Percentiles rank a stretch among this genome's conserved stretches.
phyloP scores from a whole-genome alignment of 1,140 invertebrate species.

The Aplysia californica region DNA sequence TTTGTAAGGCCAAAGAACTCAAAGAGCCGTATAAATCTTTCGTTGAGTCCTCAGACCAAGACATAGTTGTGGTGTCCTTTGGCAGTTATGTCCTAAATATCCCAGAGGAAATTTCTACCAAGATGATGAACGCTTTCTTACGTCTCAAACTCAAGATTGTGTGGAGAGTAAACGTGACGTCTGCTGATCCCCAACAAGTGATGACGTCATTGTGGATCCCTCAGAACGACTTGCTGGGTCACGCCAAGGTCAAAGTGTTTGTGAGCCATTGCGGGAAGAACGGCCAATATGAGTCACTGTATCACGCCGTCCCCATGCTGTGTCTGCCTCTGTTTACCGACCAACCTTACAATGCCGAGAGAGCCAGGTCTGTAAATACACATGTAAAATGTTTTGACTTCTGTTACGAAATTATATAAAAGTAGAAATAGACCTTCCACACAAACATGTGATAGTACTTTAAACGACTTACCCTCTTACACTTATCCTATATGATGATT shows the following conservation, averaged over 20 bases:
- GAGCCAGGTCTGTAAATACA: constrained; percentile 18
- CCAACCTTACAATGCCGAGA: constrained; percentile 70
- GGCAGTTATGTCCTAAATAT: constrained; percentile 33
- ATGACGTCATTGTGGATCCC: constrained; percentile 19
- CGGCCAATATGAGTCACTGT: constrained; percentile 79
- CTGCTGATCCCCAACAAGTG: background rate
- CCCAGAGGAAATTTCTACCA: constrained; percentile 22
- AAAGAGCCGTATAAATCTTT: constrained; percentile 14
- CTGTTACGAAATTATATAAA: too few relatives aligned
- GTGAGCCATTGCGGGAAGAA: constrained; percentile 81
- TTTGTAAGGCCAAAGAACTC: constrained; percentile 17
- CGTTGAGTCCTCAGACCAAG: constrained; percentile 30
- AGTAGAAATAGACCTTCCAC: too few relatives aligned
- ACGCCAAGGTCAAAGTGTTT: constrained; percentile 71
- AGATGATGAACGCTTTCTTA: constrained; percentile 31
- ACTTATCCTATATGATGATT: too few relatives aligned
- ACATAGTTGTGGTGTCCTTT: constrained; percentile 40
- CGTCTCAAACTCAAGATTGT: constrained; percentile 29
- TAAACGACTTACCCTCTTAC: too few relatives aligned
- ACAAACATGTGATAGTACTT: too few relatives aligned
- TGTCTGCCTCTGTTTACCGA: constrained; percentile 79
- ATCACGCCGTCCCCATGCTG: constrained; percentile 80
- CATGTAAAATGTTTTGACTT: too few relatives aligned
- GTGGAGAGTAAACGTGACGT: constrained; percentile 22
- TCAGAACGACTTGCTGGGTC: constrained; percentile 79